Evolutionary conservation across 2,113 vertebrate species (phyloP), one percentile per base, ranked within the genome.

Genomic region (Eurystomus gularis): DNA sequence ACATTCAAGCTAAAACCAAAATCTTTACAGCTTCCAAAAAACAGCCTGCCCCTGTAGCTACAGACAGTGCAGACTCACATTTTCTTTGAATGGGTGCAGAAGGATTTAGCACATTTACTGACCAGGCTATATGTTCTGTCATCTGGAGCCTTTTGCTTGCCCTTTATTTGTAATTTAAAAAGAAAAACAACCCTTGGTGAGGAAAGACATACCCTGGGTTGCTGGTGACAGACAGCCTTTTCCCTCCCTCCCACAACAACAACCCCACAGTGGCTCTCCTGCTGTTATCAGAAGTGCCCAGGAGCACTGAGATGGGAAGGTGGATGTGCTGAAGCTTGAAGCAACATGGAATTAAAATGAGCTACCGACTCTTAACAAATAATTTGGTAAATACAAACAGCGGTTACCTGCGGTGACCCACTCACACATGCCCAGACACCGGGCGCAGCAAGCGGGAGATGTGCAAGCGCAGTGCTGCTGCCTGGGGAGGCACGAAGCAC

Each of bases 221-320:
- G 33, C 39, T 40, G 26, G 9, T 33, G 78, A 54, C 16, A 69
- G 78, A 54, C 16, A 69, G 37, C 11, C 24, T 57, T 40, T 40
- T 49, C 54, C 58, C 31, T 72, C 40, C 70, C 57, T 55, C 49
- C 35, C 7, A 9, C 52, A 65, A 3, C 8, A 84, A 21, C 33
- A 44, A 14, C 17, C 51, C 51, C 0, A 0, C 80, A 66, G 46
- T 5, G 0, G 29, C 52, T 70, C 51, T 89, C 39, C 80, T 77
- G n/a, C 42, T 15, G 0, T 91, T 48, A 75, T 29, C 65, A 84
- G 80, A 82, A 86, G 35, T 6, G 0, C 48, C 49, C 77, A 87
- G 84, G 26, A 87, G 48, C 71, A 37, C 66, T 0, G 0, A 77
- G 60, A 61, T 10, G 52, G 82, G 48, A 81, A 75, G 0, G 0